Conservation (phyloP, 2,113 vertebrate species). For the Mus pahari region DNA sequence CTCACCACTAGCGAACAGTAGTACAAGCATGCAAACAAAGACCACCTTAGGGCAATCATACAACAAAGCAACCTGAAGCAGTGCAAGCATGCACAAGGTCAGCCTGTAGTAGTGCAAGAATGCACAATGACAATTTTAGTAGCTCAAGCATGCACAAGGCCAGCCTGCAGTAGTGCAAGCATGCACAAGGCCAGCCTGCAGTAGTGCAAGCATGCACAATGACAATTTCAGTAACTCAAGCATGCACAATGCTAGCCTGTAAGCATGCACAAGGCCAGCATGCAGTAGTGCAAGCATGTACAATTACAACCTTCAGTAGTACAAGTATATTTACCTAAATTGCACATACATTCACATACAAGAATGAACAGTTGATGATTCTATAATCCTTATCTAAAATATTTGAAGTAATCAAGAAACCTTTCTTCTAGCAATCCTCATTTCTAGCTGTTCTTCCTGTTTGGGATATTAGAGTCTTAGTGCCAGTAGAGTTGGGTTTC, state of each 20-base stretch:
- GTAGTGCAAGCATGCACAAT: neutral
- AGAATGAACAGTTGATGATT: neutral
- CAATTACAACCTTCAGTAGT: neutral
- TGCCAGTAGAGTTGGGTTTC: neutral
- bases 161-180: neutral
- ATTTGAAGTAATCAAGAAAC: neutral
- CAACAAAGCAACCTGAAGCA: neutral
- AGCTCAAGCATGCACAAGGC: neutral
- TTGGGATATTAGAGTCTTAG: neutral
- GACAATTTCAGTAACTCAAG: neutral
- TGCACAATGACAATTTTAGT: neutral
- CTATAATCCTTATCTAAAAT: neutral
- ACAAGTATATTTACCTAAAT: neutral
- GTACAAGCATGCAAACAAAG: neutral
- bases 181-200: neutral
- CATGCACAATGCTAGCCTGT: neutral
- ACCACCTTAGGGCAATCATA: neutral
- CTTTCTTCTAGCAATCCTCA: neutral
- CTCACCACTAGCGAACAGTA: neutral
- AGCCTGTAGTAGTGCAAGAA: neutral
- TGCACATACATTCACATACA: neutral
- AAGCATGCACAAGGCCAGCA: neutral
- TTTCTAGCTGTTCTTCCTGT: neutral
- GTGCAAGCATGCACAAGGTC: no score
- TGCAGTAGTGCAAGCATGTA: neutral